These are phyloP conservation scores for Falco rusticolus DNA, from an alignment of 2,797 vertebrate genomes.

Conservation along the genomic window DNA sequence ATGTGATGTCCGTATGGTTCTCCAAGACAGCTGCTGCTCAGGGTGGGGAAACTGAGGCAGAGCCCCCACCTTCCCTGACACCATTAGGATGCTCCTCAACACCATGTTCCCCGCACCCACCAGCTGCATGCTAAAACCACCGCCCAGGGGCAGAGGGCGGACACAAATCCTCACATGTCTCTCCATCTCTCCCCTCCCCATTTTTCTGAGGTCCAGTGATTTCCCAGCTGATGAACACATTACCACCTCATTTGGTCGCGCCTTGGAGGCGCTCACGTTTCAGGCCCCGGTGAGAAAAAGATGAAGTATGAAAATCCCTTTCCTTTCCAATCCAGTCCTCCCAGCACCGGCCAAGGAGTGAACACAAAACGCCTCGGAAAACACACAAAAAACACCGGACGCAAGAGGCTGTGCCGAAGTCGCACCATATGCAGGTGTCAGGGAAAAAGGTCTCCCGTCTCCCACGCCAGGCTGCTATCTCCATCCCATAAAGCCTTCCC, in stretches of 20 bases:
- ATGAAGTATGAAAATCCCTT: slow-evolving; percentile 74
- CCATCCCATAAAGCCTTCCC: not conserved
- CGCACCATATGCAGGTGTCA: slow-evolving; percentile 69
- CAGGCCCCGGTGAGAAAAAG: slow-evolving; percentile 62
- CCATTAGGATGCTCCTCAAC: not conserved
- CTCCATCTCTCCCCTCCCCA: not conserved
- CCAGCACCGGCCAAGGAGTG: slow-evolving; percentile 45
- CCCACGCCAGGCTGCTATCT: slow-evolving; percentile 58
- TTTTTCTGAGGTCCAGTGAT: slow-evolving; percentile 18
- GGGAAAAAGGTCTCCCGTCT: slow-evolving; percentile 62
- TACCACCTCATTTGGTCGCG: slow-evolving; percentile 68
- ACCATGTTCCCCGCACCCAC: rapidly evolving
- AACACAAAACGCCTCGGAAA: slow-evolving; percentile 56
- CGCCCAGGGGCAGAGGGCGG: not conserved
- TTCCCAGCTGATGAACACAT: slow-evolving; percentile 73
- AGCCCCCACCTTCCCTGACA: not conserved
- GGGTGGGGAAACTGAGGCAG: not conserved
- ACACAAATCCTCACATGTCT: not conserved
- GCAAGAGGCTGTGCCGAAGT: slow-evolving; percentile 46
- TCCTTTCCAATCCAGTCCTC: slow-evolving; percentile 69
- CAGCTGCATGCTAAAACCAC: not conserved
- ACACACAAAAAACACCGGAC: slow-evolving; percentile 49
- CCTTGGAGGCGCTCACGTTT: slow-evolving; percentile 64
- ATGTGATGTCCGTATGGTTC: rapidly evolving
- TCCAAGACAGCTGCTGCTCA: not conserved